A percentile compares a stretch with the other conserved stretches of the same genome.
phyloP scores from a whole-genome alignment of 2,113 vertebrate genomes.

The Chitala chitala region DNA sequence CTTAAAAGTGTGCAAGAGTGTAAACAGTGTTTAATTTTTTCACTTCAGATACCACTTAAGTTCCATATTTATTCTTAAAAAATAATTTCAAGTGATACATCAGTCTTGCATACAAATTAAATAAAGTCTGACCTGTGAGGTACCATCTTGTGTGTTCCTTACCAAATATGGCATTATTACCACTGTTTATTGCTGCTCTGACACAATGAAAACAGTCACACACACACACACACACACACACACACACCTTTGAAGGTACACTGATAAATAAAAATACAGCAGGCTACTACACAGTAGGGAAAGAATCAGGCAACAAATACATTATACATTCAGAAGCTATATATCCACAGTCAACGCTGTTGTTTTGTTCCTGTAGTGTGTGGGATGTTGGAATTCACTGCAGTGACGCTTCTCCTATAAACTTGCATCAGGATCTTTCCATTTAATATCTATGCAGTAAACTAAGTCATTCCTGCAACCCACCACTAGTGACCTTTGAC shows the following conservation, averaged over 20 bases:
- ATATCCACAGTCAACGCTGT: not conserved
- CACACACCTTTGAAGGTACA: no score
- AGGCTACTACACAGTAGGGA: no score
- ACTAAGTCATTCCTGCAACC: constrained; percentile 90
- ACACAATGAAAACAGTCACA: no score
- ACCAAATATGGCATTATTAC: not conserved
- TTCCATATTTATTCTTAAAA: constrained; percentile 46
- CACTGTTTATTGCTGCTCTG: not conserved
- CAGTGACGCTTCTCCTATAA: not conserved
- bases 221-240: no score
- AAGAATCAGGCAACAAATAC: no score
- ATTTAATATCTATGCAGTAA: constrained; percentile 74
- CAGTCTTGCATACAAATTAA: constrained; percentile 64
- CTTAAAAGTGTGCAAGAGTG: constrained; percentile 64
- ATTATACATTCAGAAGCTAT: no score
- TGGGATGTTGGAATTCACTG: not conserved
- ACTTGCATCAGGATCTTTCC: not conserved
- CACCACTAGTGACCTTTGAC: constrained; percentile 67
- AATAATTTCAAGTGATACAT: constrained; percentile 51
- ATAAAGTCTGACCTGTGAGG: constrained; percentile 54
- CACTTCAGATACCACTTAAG: constrained; percentile 67
- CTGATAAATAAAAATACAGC: no score
- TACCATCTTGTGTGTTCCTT: not conserved
- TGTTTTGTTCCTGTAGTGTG: not conserved
- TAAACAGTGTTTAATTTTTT: constrained; percentile 69